These are phyloP conservation scores for Sciurus carolinensis DNA, from an alignment of 2,797 vertebrate genomes.

Conservation along the genomic window DNA sequence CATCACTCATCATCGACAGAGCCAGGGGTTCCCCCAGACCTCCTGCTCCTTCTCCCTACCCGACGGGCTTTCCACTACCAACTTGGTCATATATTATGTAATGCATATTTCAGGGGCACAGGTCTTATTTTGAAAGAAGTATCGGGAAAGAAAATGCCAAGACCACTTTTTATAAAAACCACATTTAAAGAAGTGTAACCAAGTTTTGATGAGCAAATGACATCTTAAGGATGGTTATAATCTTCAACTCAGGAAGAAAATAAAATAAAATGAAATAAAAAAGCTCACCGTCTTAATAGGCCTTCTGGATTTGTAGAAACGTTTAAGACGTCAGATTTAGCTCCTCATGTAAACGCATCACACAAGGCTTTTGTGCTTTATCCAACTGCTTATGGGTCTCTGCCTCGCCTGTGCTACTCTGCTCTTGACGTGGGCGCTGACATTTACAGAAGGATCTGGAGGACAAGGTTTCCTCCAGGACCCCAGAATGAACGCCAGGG, in stretches of 20 bases:
- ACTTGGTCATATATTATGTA: neutral
- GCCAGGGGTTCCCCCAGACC: neutral
- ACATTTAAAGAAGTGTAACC: neutral
- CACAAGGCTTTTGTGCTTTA: neutral
- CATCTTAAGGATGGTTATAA: neutral
- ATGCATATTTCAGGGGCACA: neutral
- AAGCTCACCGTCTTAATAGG: neutral
- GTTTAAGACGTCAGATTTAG: too few relatives aligned
- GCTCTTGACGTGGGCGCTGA: neutral
- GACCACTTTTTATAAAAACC: neutral
- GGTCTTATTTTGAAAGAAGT: neutral
- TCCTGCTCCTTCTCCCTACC: neutral
- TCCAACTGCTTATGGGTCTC: neutral
- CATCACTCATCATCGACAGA: rapidly evolving
- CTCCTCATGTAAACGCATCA: neutral
- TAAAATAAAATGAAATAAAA: neutral
- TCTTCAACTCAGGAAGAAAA: neutral
- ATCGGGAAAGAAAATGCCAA: neutral
- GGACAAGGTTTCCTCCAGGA: neutral
- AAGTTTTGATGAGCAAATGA: neutral
- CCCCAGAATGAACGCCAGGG: neutral
- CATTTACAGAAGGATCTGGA: neutral
- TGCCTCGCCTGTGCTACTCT: neutral
- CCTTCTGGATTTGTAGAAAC: neutral
- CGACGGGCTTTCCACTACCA: neutral